Percentiles rank a stretch among this genome's conserved stretches.
Conservation (phyloP, 2,888 invertebrate species). For the Bibio marci region DNA sequence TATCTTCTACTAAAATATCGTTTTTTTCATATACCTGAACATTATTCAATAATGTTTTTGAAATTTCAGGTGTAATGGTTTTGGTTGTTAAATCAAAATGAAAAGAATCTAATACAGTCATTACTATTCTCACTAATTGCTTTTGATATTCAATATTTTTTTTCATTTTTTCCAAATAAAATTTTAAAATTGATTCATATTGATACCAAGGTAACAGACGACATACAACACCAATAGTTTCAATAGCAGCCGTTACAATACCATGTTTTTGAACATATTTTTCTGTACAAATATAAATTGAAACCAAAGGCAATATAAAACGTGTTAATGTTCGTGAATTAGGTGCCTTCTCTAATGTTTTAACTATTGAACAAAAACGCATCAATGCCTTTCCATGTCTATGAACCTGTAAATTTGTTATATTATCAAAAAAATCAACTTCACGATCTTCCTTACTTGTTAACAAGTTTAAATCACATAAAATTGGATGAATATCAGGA, state of each 20-base stretch:
- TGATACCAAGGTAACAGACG: conserved; percentile 74
- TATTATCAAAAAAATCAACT: conserved; percentile 88
- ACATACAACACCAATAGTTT: conserved; percentile 60
- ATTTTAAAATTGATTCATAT: conserved; percentile 65
- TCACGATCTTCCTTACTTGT: conserved; percentile 58
- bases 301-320: conserved; percentile 70
- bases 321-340: conserved; percentile 58
- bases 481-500: conserved; percentile 46
- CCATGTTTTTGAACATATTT: conserved; percentile 60
- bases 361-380: conserved; percentile 51
- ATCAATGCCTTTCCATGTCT: conserved; percentile 67
- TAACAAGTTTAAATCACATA: conserved; percentile 50
- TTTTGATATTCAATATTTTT: conserved; percentile 60
- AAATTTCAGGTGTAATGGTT: conserved; percentile 14
- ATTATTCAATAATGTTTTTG: neutral
- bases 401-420: conserved; percentile 74
- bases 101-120: conserved; percentile 72
- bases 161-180: conserved; percentile 61
- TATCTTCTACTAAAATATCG: conserved; percentile 18
- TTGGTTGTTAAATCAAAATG: conserved; percentile 64
- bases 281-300: conserved; percentile 62
- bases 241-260: conserved; percentile 70
- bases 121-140: conserved; percentile 58
- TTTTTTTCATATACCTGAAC: conserved; percentile 1
- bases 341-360: conserved; percentile 39